Evolutionary conservation across 2,113 vertebrate species (phyloP), one percentile per base, ranked within the genome.

Genomic region (Platysteira castanea): DNA sequence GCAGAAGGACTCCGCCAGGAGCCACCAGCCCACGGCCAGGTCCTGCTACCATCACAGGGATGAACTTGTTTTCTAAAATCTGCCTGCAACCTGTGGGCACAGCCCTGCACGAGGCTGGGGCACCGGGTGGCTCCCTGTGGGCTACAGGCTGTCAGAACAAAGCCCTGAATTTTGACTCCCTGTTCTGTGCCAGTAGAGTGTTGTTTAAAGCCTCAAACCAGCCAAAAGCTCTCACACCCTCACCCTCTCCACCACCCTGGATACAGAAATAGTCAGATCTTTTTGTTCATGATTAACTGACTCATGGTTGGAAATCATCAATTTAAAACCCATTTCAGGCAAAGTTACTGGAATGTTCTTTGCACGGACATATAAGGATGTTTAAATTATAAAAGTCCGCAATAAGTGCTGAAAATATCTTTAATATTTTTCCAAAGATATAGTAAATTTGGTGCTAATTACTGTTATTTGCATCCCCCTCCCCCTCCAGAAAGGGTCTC

Each of bases 391-490:
- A 13, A 15, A 93, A 94, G 41, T 82, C 28, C 28, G 86, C 73
- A 86, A 61, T 79, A 96, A 94, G 75, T 87, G 87, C 81, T 87
- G 92, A 87, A 92, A 93, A 95, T 95, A 94, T 94, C 87, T 91
- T 90, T 93, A 95, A 95, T 91, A 27, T 59, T 95, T 96, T 97
- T 93, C 75, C 73, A 91, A 76, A 52, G 79, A 89, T 95, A 96
- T 64, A 73, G 80, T 79, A 93, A 96, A 93, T 94, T 93, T 96
- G 84, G 37, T 92, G 78, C 64, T 97, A 96, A 97, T 97, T 97
- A 86, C 80, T 90, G 84, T 96, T 97, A 96, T 96, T 98, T 97
- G 80, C 91, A 75, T 91, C 86, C 87, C 84, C 79, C 87, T 77
- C 65, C 83, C 88, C 73, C 76, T 93, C 24, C 57, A 52, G 84